These are phyloP conservation scores for Paraescarpia echinospica DNA, from an alignment of 1,140 invertebrate genomes.

Conservation along the genomic window DNA sequence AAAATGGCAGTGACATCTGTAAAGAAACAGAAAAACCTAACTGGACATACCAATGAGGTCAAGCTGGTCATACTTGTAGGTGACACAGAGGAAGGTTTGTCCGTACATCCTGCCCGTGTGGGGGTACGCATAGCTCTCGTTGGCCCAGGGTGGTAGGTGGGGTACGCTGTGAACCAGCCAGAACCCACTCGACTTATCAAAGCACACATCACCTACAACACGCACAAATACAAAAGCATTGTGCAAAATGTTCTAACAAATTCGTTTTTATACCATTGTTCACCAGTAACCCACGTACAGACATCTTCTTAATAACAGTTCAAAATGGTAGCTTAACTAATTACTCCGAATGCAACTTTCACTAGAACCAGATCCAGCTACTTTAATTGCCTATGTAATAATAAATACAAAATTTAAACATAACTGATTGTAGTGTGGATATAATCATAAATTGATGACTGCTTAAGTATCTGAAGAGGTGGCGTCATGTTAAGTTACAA, in stretches of 20 bases:
- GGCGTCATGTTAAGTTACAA: too few relatives aligned
- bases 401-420: too few relatives aligned
- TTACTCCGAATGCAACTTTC: too few relatives aligned
- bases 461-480: too few relatives aligned
- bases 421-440: too few relatives aligned
- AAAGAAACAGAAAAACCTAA: constrained; percentile 28
- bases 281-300: too few relatives aligned
- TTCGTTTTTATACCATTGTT: too few relatives aligned
- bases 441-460: too few relatives aligned
- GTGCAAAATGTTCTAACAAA: neutral
- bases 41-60: constrained; percentile 67
- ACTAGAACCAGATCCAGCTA: too few relatives aligned
- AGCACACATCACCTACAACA: constrained; percentile 68
- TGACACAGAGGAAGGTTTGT: constrained; percentile 85
- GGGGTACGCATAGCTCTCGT: constrained; percentile 73
- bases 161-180: constrained; percentile 93
- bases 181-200: constrained; percentile 72
- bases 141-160: constrained; percentile 69
- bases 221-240: neutral
- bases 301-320: too few relatives aligned
- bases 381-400: too few relatives aligned
- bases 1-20: neutral
- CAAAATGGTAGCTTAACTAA: too few relatives aligned
- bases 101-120: constrained; percentile 72
- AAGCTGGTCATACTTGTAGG: constrained; percentile 67